phyloP scores from a whole-genome alignment of 2,888 invertebrate species.

The Falcaria lacertinaria region DNA sequence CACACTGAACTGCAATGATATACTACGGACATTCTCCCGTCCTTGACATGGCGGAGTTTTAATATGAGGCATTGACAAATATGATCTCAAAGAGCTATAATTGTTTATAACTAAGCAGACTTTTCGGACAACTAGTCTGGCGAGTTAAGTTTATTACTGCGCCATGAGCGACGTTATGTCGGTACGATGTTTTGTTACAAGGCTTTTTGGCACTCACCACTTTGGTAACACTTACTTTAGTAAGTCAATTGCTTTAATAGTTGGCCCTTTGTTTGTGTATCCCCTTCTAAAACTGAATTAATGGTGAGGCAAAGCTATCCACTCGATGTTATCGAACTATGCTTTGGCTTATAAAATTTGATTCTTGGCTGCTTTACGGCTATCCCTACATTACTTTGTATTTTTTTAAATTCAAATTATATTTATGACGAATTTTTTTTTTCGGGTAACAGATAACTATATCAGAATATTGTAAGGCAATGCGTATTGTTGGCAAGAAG shows the following conservation, averaged over 20 bases:
- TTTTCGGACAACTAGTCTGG: not conserved
- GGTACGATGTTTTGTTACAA: constrained; percentile 48
- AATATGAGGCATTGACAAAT: too few relatives aligned
- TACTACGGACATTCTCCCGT: too few relatives aligned
- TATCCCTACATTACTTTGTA: too few relatives aligned
- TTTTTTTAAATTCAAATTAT: too few relatives aligned
- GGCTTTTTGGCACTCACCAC: constrained; percentile 27
- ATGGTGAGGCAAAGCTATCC: not conserved
- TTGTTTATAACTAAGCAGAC: too few relatives aligned
- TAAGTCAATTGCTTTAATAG: constrained; percentile 48
- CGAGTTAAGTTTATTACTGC: constrained; percentile 57
- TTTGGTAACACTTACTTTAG: constrained; percentile 39
- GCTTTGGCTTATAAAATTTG: not conserved
- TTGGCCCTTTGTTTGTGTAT: constrained; percentile 31
- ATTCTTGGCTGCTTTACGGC: too few relatives aligned
- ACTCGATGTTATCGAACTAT: not conserved
- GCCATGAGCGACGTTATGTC: constrained; percentile 53
- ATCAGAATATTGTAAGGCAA: too few relatives aligned
- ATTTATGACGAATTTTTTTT: too few relatives aligned
- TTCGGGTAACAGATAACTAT: too few relatives aligned
- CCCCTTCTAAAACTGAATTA: constrained; percentile 7
- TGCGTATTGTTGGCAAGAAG: too few relatives aligned
- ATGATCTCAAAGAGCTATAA: too few relatives aligned
- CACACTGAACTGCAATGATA: not conserved
- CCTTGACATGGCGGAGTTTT: too few relatives aligned